These are phyloP conservation scores for Thera obeliscata DNA, from an alignment of 2,888 invertebrate species.

Conservation along the genomic window DNA sequence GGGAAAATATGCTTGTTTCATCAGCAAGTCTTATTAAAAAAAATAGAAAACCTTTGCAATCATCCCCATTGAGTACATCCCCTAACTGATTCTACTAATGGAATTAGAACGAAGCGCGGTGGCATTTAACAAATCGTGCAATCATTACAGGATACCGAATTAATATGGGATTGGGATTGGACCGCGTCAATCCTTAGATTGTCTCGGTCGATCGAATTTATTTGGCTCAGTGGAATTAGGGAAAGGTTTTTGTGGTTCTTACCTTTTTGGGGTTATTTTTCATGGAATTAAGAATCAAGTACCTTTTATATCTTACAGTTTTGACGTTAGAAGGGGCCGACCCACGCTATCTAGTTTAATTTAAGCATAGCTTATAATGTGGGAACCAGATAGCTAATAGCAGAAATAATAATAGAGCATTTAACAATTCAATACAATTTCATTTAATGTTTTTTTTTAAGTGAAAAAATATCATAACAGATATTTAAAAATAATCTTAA, in stretches of 20 bases:
- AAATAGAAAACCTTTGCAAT: background rate
- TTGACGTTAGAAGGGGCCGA: too few species aligned
- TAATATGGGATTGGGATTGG: slow-evolving; percentile 33
- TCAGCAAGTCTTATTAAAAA: too few species aligned
- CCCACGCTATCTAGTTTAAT: too few species aligned
- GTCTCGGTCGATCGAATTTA: slow-evolving; percentile 27
- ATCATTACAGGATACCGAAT: slow-evolving; percentile 38
- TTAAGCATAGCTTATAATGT: too few species aligned
- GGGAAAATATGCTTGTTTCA: too few species aligned
- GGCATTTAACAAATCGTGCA: slow-evolving; percentile 42
- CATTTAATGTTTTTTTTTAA: too few species aligned
- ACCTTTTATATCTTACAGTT: too few species aligned
- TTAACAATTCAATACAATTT: too few species aligned
- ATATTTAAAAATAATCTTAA: too few species aligned
- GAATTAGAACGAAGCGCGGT: slow-evolving; percentile 37
- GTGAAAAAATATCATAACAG: too few species aligned
- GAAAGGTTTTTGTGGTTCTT: slow-evolving; percentile 2
- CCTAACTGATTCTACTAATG: slow-evolving; percentile 38
- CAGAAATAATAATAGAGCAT: too few species aligned
- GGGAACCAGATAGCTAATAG: too few species aligned
- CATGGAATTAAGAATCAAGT: background rate
- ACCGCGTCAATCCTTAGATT: slow-evolving; percentile 28
- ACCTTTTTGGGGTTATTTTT: background rate
- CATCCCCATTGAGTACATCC: slow-evolving; percentile 2
- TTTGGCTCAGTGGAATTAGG: slow-evolving; percentile 8